Base-by-base conservation (phyloP, 1,140 invertebrate species). In the Euwallacea fornicatus region DNA sequence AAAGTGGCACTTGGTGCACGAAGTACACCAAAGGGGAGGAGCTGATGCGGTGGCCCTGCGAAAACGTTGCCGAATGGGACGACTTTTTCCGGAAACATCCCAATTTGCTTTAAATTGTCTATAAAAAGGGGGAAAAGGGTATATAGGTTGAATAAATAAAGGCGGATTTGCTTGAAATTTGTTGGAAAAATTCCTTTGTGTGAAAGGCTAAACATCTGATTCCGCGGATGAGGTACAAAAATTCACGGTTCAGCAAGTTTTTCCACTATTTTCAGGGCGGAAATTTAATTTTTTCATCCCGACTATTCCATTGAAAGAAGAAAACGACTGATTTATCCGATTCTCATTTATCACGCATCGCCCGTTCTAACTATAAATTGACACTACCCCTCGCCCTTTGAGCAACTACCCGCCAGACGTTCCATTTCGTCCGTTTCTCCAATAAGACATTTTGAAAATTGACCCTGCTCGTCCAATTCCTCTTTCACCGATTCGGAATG, bases 1-100 rank as follows among this genome's bases (percentile, higher is more conserved):
- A 72, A 50, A 78, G 77, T 41, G 78, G 78, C 55, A 78, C 76
- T 68, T 78, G 78, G 77, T 79, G 78, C 66, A 77, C 77, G 0
- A 75, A 69, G 59, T 78, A 76, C 66, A 71, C 54, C 47, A 74
- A 76, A 69, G 78, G 77, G 42, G 66, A 74, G 50, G 78, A 79
- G 55, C 61, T 74, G 56, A 76, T 66, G 70, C 63, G 77, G 46
- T 79, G 78, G 78, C 75, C 77, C 7, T 79, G 78, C 53, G 77
- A 79, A 60, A 79, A 79, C 64, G 53, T 63, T 7, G 43, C 73
- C 15, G 77, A 79, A 67, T 79, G 78, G 78, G 75, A 77, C 42
- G 75, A 76, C 9, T 78, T 78, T 60, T 77, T 78, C 61, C 67
- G 67, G 43, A 74, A 72, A 71, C 61, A 78, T 64, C 77, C 77